Evolutionary conservation across 2,797 vertebrate species (phyloP).

Genomic region (Sebastes taczanowskii): DNA sequence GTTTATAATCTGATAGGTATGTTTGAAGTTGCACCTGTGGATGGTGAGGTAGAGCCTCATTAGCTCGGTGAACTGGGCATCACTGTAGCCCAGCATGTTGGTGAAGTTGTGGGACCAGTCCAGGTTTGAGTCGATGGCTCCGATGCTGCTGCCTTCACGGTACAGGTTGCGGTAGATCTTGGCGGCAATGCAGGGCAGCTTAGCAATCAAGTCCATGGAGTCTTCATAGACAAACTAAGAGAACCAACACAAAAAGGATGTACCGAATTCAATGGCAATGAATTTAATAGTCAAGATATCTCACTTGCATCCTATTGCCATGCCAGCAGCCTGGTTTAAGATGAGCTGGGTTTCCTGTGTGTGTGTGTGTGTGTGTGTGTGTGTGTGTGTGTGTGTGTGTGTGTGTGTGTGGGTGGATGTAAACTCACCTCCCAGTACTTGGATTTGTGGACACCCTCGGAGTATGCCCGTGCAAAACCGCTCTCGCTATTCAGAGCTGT

Average conservation of each 20-base stretch:
- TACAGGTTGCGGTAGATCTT: constrained; percentile 99
- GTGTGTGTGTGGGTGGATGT: neutral
- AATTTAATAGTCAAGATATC: neutral
- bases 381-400: no score
- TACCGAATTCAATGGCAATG: neutral
- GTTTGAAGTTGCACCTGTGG: constrained; percentile 86
- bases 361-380: neutral
- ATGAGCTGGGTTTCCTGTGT: neutral
- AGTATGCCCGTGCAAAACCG: constrained; percentile 91
- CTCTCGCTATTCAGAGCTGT: constrained; percentile 98
- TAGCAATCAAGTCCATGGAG: constrained; percentile 97
- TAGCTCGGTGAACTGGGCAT: constrained; percentile 93
- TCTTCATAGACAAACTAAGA: constrained; percentile 93
- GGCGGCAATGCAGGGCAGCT: constrained; percentile 95
- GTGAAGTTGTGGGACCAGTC: constrained; percentile 99
- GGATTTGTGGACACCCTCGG: constrained; percentile 91
- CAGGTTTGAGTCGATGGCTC: constrained; percentile 94
- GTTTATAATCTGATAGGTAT: neutral
- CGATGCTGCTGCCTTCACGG: constrained; percentile 96
- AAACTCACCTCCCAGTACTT: constrained; percentile 96
- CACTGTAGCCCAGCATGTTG: constrained; percentile 97
- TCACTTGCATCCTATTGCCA: neutral
- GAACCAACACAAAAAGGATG: neutral
- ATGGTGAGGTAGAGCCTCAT: constrained; percentile 99
- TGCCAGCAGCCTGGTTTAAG: neutral